Conservation (phyloP, 1,140 invertebrate species). For the Stenopsyche tienmushanensis region DNA sequence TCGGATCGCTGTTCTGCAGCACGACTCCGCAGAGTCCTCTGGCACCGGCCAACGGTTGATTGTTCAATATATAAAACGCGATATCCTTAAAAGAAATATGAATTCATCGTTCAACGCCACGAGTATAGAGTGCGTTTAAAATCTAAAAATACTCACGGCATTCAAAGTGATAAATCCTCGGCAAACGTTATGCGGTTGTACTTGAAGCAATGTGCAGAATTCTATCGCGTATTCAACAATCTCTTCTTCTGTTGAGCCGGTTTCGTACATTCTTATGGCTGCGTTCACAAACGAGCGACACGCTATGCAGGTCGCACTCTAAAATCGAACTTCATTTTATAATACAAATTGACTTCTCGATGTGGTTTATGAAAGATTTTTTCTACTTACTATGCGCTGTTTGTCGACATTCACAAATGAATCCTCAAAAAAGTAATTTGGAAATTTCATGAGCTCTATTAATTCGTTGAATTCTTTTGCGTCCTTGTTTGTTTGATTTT, state of each 20-base stretch:
- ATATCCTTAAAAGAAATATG: conserved; percentile 53
- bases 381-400: neutral
- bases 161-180: conserved; percentile 58
- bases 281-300: conserved; percentile 55
- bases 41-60: conserved; percentile 50
- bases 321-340: conserved; percentile 25
- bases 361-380: neutral
- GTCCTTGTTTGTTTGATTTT: conserved; percentile 26
- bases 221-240: conserved; percentile 48
- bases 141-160: conserved; percentile 48
- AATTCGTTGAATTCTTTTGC: conserved; percentile 28
- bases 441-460: conserved; percentile 27
- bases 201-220: conserved; percentile 57
- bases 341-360: neutral
- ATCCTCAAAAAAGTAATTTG: conserved; percentile 25
- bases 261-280: conserved; percentile 48
- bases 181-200: conserved; percentile 60
- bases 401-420: conserved; percentile 28
- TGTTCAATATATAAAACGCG: conserved; percentile 57
- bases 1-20: conserved; percentile 52
- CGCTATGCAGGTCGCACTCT: conserved; percentile 54
- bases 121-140: neutral
- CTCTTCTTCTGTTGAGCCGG: conserved; percentile 46
- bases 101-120: too few species aligned
- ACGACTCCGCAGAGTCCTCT: conserved; percentile 59